Base-by-base conservation (phyloP, 2,888 invertebrate species). In the Gymnocheta viridis region DNA sequence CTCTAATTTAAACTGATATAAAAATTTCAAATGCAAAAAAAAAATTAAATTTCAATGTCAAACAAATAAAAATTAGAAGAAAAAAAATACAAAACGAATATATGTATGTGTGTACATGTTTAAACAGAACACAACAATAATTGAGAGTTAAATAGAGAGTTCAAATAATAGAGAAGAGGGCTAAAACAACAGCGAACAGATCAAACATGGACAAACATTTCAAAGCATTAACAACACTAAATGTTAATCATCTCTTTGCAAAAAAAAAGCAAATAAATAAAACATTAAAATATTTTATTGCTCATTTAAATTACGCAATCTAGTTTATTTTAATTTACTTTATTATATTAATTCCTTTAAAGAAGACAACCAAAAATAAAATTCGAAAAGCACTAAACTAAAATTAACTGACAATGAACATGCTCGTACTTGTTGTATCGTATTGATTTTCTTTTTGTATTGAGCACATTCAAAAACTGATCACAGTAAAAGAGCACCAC, bases 11-110 rank as follows among this genome's bases (percentile, higher is more conserved):
- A 38, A 62, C 1, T n/a, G 32, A 66, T n/a, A 29, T 7, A 29
- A 35, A 67, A 27, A 44, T 12, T 27, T 38, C 12, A 5, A 35
- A 58, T 35, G 58, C 6, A 22, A 24, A 54, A 74, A 64, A n/a
- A n/a, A n/a, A n/a, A n/a, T n/a, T n/a, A n/a, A n/a, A 79, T 35
- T 79, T 79, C 79, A 79, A 72, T 79, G 72, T 79, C 79, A 79
- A 79, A 66, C 72, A 72, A 79, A 79, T 62, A 79, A 72, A 54
- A 72, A 54, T 60, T 47, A 35, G 38, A 32, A 19, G n/a, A 54
- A n/a, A 27, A 62, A 27, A 27, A 54, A 22, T 17, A 12, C 29
- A 9, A 9, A 22, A 60, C n/a, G 9, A 70, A 10, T 24, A 38
- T 32, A 22, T 4, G 14, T 49, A 22, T 27, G 7, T 47, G 5